A percentile compares a stretch with the other conserved stretches of the same genome.
phyloP scores from a whole-genome alignment of 2,888 invertebrate species.

The Dasypogon diadema region DNA sequence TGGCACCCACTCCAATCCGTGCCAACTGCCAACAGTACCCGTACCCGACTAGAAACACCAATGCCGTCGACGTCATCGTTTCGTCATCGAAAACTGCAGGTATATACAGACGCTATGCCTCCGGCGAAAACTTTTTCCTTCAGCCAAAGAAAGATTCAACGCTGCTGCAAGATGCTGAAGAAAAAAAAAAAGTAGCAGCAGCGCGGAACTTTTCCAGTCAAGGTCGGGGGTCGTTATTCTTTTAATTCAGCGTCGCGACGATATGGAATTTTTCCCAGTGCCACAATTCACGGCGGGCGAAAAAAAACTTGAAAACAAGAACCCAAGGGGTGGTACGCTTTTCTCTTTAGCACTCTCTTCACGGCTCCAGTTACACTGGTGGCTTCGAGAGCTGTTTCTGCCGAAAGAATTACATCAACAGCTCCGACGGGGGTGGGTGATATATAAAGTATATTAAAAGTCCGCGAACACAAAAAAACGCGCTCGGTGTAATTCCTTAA shows the following conservation, averaged over 20 bases:
- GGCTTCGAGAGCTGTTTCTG: slow-evolving; percentile 14
- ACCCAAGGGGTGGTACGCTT: slow-evolving; percentile 38
- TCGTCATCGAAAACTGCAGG: slow-evolving; percentile 49
- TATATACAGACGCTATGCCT: slow-evolving; percentile 33
- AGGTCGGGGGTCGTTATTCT: slow-evolving; percentile 63
- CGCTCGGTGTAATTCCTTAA: slow-evolving; percentile 48
- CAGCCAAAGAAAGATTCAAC: slow-evolving; percentile 39
- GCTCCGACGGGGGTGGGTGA: slow-evolving; percentile 2
- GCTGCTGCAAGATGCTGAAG: slow-evolving; percentile 33
- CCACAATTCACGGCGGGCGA: slow-evolving; percentile 49
- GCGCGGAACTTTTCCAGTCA: slow-evolving; percentile 56
- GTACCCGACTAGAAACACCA: slow-evolving; percentile 25
- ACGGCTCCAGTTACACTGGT: slow-evolving; percentile 5
- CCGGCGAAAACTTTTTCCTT: slow-evolving; percentile 38
- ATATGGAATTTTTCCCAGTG: slow-evolving; percentile 55
- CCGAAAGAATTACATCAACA: slow-evolving; percentile 48
- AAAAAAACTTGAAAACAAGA: slow-evolving; percentile 29
- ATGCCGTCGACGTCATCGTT: slow-evolving; percentile 45
- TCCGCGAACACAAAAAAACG: slow-evolving; percentile 46
- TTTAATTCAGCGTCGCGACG: slow-evolving; percentile 62
- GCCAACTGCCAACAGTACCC: background rate
- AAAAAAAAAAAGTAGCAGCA: slow-evolving; percentile 18
- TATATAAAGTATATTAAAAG: slow-evolving; percentile 50
- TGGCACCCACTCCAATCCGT: slow-evolving; percentile 1
- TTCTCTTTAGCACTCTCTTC: slow-evolving; percentile 43